A percentile compares a stretch with the other conserved stretches of the same genome.
These are phyloP conservation scores for Centroberyx gerrardi DNA, from an alignment of 2,797 vertebrate genomes.

Conservation along the genomic window DNA sequence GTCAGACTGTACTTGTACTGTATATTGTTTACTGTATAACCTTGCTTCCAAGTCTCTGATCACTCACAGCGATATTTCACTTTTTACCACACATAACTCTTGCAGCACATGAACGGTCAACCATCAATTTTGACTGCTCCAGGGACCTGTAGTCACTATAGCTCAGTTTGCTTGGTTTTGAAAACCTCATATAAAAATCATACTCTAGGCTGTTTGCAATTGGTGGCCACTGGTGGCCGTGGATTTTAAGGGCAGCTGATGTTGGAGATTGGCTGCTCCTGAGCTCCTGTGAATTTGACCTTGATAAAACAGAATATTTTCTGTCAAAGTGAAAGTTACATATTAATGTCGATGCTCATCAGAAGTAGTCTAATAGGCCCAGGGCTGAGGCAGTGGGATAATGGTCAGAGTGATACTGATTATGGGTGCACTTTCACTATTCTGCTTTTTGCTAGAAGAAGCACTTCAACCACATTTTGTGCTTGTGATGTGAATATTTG, in stretches of 20 bases:
- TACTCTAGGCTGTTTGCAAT: background rate
- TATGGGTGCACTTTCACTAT: slow-evolving; percentile 21
- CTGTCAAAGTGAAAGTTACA: slow-evolving; percentile 16
- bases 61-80: slow-evolving; percentile 27
- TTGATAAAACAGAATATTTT: slow-evolving; percentile 19
- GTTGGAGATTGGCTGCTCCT: background rate
- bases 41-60: slow-evolving; percentile 34
- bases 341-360: slow-evolving; percentile 14
- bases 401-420: slow-evolving; percentile 6
- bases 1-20: slow-evolving; percentile 25
- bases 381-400: slow-evolving; percentile 36
- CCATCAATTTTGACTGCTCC: background rate
- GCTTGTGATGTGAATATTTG: too few relatives aligned
- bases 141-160: background rate
- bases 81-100: background rate
- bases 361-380: slow-evolving; percentile 17
- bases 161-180: slow-evolving; percentile 14
- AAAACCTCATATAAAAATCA: background rate
- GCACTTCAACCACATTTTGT: slow-evolving; percentile 14
- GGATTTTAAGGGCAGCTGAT: slow-evolving; percentile 10
- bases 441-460: slow-evolving; percentile 16
- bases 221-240: background rate
- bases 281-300: background rate
- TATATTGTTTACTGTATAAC: slow-evolving; percentile 20
- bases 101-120: background rate